Conservation (phyloP, 53 echinoderm and acorn worm species). For the Holothuria scabra region DNA sequence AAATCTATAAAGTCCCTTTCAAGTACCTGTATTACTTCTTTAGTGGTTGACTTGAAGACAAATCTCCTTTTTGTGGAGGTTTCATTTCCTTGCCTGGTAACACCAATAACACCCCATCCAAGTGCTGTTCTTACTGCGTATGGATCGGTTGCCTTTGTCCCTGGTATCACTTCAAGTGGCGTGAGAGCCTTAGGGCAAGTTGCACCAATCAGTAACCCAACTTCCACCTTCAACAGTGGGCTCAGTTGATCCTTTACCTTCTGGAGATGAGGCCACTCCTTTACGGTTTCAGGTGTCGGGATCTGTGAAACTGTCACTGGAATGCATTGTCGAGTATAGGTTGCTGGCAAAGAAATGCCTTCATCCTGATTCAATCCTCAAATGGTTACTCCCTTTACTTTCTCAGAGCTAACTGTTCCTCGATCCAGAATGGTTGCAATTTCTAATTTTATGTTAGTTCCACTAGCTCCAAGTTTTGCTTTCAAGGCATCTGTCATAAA, state of each 20-base stretch:
- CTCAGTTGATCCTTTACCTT: conserved; percentile 11
- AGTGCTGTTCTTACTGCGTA: conserved; percentile 51
- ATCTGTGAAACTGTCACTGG: conserved; percentile 68
- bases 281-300: conserved; percentile 52
- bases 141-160: too few relatives aligned
- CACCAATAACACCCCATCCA: conserved; percentile 68
- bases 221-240: conserved; percentile 29
- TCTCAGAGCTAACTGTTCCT: conserved; percentile 32
- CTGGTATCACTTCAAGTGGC: conserved; percentile 60
- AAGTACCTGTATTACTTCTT: conserved; percentile 41
- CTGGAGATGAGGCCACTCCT: conserved; percentile 60
- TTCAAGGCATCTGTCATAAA: background rate
- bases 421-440: too few relatives aligned
- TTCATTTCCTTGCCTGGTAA: background rate
- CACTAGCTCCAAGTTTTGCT: too few relatives aligned
- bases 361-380: background rate
- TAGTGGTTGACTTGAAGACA: conserved; percentile 11
- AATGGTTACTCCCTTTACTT: background rate
- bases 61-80: background rate
- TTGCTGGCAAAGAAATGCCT: background rate
- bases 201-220: conserved; percentile 57
- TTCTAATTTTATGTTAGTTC: too few relatives aligned
- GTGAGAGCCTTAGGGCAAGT: conserved; percentile 44
- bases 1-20: too few relatives aligned
- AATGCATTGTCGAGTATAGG: too few relatives aligned